A percentile compares a stretch with the other conserved stretches of the same genome.
Conservation (phyloP, 2,113 vertebrate genomes). For the Platichthys stellatus region DNA sequence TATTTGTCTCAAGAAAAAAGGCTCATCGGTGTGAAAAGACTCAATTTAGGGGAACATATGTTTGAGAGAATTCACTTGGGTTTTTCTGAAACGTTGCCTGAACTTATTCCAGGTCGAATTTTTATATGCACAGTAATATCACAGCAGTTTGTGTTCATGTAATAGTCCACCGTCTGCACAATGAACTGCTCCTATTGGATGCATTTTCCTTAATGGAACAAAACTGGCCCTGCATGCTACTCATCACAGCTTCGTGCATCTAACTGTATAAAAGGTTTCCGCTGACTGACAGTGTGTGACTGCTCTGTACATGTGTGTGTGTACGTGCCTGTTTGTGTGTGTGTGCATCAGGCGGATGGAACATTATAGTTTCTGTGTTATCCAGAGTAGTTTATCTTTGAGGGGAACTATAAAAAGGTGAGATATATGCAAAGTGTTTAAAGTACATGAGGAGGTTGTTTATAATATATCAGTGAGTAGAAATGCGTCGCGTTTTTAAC, state of each 20-base stretch:
- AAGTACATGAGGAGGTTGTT: background rate
- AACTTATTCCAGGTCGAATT: slow-evolving; percentile 10
- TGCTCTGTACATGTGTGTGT: slow-evolving; percentile 7
- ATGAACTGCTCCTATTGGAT: background rate
- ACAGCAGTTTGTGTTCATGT: slow-evolving; percentile 1
- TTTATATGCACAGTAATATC: background rate
- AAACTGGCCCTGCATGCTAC: slow-evolving; percentile 11
- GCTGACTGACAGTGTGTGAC: slow-evolving; percentile 6
- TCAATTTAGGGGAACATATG: background rate
- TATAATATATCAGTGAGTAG: background rate
- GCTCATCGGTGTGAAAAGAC: slow-evolving; percentile 4
- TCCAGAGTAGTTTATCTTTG: slow-evolving; percentile 32
- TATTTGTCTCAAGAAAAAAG: background rate
- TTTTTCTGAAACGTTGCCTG: slow-evolving; percentile 1
- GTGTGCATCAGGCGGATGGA: background rate
- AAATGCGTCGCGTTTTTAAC: background rate
- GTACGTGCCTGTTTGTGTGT: background rate
- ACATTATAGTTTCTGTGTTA: slow-evolving; percentile 28
- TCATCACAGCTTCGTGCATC: background rate
- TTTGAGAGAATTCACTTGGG: slow-evolving; percentile 7
- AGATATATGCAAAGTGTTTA: slow-evolving; percentile 24
- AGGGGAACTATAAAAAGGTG: slow-evolving; percentile 30
- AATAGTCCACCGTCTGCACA: slow-evolving; percentile 9
- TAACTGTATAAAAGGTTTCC: slow-evolving; percentile 12
- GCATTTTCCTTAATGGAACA: slow-evolving; percentile 1